Conservation (phyloP, 2,888 invertebrate genomes). For the Synergus japonicus region DNA sequence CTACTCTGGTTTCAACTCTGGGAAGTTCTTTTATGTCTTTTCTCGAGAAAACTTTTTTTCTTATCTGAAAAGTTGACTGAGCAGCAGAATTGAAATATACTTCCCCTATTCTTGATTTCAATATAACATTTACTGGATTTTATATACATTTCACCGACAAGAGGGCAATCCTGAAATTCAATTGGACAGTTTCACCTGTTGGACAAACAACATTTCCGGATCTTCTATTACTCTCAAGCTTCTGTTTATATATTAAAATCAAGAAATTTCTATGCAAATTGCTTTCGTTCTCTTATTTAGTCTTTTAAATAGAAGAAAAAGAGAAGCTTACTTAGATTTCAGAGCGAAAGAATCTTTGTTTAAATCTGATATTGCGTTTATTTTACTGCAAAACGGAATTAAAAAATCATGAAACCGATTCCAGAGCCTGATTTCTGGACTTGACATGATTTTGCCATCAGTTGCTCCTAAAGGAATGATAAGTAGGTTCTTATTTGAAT, state of each 20-base stretch:
- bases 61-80: too few relatives aligned
- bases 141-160: neutral
- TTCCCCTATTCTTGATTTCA: neutral
- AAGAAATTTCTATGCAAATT: constrained; percentile 32
- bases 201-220: constrained; percentile 16
- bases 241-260: constrained; percentile 30
- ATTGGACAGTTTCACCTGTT: constrained; percentile 26
- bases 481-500: neutral
- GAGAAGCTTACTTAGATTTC: neutral
- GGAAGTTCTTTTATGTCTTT: neutral
- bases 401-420: too few relatives aligned
- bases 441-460: neutral
- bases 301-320: neutral
- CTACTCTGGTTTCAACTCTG: neutral
- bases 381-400: neutral
- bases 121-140: neutral
- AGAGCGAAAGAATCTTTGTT: neutral
- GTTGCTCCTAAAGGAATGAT: neutral
- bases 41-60: neutral
- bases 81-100: neutral
- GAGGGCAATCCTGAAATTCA: neutral
- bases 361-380: neutral
- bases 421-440: too few relatives aligned
- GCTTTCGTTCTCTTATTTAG: neutral
- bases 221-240: constrained; percentile 2